These are phyloP conservation scores for Branchipolynoe longqiensis DNA, from an alignment of 2,888 invertebrate species.

Conservation along the genomic window DNA sequence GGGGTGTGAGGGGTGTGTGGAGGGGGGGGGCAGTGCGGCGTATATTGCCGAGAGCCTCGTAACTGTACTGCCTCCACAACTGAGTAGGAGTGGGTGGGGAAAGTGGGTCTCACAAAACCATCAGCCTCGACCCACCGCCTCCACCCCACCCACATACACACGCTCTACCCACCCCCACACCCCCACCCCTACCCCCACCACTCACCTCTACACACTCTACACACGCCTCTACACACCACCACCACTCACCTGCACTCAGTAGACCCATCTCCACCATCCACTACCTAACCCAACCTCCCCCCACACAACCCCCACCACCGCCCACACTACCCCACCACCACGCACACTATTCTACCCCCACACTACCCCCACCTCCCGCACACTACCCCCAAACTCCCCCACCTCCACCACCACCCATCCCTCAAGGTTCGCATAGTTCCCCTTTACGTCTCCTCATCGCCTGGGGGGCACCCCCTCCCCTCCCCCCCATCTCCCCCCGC, in stretches of 20 bases:
- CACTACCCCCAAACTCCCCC: neutral
- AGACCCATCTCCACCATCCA: neutral
- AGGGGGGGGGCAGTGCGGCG: neutral
- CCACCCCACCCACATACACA: too few relatives aligned
- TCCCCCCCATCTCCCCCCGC: neutral
- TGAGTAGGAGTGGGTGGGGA: too few relatives aligned
- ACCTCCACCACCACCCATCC: neutral
- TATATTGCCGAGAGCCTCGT: too few relatives aligned
- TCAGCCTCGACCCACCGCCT: too few relatives aligned
- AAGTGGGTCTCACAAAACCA: too few relatives aligned
- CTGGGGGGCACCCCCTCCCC: conserved; percentile 12
- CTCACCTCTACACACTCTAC: too few relatives aligned
- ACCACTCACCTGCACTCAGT: neutral
- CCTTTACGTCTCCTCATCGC: neutral
- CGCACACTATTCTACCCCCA: neutral
- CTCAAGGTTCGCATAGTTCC: conserved; percentile 12
- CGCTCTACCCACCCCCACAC: too few relatives aligned
- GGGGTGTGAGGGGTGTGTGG: neutral
- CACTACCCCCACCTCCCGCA: neutral
- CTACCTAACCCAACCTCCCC: neutral
- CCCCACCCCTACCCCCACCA: too few relatives aligned
- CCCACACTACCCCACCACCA: neutral
- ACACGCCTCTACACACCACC: too few relatives aligned
- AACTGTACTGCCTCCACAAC: too few relatives aligned
- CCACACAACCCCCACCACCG: neutral